Conservation (phyloP, 1,140 invertebrate genomes). For the Heliconius nattereri region DNA sequence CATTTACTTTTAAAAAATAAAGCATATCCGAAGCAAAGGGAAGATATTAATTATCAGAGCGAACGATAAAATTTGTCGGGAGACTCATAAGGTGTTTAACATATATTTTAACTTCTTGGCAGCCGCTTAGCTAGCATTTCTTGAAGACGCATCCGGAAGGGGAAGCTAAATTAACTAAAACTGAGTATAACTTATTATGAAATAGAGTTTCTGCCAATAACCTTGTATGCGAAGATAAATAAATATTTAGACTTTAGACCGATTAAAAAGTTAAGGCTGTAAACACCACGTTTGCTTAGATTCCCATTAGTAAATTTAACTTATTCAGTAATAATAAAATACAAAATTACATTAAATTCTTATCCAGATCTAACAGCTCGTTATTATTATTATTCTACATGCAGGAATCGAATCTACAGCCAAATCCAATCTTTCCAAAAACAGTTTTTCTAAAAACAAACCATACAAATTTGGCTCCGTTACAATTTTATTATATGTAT, state of each 20-base stretch:
- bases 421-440: not conserved
- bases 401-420: not conserved
- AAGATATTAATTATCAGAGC: slow-evolving; percentile 4
- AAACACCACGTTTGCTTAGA: no score
- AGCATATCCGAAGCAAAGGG: not conserved
- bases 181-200: not conserved
- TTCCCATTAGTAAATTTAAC: not conserved
- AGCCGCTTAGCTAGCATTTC: not conserved
- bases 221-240: not conserved
- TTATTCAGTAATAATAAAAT: not conserved
- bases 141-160: slow-evolving; percentile 1
- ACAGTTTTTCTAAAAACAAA: not conserved
- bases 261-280: no score
- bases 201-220: not conserved
- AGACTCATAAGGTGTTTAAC: slow-evolving; percentile 7
- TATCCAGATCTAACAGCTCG: no score
- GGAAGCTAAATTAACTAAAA: slow-evolving; percentile 4
- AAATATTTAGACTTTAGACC: no score
- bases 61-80: not conserved
- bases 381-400: no score
- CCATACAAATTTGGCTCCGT: slow-evolving; percentile 4
- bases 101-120: slow-evolving; percentile 10
- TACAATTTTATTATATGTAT: slow-evolving; percentile 16
- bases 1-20: not conserved
- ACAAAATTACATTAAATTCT: no score